Percentiles rank a stretch among this genome's conserved stretches.
phyloP scores from a whole-genome alignment of 2,888 invertebrate species.

The Stratiomys singularior region DNA sequence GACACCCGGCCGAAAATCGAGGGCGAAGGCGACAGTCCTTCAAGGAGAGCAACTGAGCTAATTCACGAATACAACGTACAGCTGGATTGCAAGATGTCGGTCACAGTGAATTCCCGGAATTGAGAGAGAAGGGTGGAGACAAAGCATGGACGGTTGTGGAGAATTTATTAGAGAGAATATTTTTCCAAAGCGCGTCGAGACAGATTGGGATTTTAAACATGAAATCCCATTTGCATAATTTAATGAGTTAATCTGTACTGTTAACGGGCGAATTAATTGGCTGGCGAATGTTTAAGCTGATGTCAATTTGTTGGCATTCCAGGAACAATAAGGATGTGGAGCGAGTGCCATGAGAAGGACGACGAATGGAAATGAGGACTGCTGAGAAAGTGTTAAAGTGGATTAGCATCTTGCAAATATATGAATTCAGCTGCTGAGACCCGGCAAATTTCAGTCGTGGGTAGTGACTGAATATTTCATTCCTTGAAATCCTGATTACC shows the following conservation, averaged over 20 bases:
- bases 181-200: background rate
- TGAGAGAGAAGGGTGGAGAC: background rate
- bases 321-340: background rate
- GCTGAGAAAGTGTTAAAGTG: no score
- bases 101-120: background rate
- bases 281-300: slow-evolving; percentile 45
- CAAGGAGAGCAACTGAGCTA: background rate
- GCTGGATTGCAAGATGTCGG: no score
- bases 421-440: no score
- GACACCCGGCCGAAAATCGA: background rate
- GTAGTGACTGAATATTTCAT: no score
- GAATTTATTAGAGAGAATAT: background rate
- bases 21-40: no score
- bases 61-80: no score
- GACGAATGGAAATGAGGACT: no score
- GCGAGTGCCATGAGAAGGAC: no score
- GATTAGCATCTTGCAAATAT: no score
- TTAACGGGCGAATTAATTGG: slow-evolving; percentile 50
- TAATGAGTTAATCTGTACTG: slow-evolving; percentile 50
- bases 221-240: slow-evolving; percentile 51
- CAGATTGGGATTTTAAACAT: slow-evolving; percentile 17
- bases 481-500: no score
- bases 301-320: slow-evolving; percentile 44
- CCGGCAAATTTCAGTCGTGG: no score
- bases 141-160: background rate